These are phyloP conservation scores for Choristoneura rosaceana DNA, from an alignment of 2,888 invertebrate species.

Conservation along the genomic window DNA sequence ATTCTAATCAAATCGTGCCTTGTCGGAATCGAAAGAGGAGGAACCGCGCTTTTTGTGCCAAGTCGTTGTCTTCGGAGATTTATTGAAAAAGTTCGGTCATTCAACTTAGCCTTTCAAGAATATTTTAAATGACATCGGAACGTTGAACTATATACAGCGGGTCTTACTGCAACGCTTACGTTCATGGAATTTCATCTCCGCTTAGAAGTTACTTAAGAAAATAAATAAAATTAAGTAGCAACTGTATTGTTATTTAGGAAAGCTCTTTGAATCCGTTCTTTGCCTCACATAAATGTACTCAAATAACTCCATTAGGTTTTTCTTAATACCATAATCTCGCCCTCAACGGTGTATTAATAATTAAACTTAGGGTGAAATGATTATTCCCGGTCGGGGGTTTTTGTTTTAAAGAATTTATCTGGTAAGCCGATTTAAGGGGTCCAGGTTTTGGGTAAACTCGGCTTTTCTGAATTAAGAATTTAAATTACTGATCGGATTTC, in stretches of 20 bases:
- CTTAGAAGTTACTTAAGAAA: not conserved
- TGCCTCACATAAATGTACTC: constrained; percentile 27
- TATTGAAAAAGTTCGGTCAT: constrained; percentile 74
- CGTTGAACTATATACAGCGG: not conserved
- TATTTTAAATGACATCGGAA: constrained; percentile 1
- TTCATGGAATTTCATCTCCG: not conserved
- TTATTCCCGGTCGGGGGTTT: constrained; percentile 59
- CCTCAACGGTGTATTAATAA: constrained; percentile 74
- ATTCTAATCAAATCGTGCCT: constrained; percentile 56
- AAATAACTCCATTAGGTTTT: constrained; percentile 56
- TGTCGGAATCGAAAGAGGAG: constrained; percentile 52
- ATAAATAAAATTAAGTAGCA: not conserved
- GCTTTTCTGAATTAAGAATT: constrained; percentile 59
- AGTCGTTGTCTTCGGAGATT: constrained; percentile 57
- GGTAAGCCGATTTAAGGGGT: constrained; percentile 56
- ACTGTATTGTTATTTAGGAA: constrained; percentile 5
- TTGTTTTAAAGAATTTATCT: constrained; percentile 67
- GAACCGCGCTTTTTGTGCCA: constrained; percentile 51
- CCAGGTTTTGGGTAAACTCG: constrained; percentile 48
- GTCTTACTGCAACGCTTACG: not conserved
- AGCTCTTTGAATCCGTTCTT: constrained; percentile 7
- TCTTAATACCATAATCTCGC: constrained; percentile 68
- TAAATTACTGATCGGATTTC: constrained; percentile 49
- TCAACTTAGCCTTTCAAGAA: constrained; percentile 47
- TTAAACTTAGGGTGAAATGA: constrained; percentile 71